phyloP scores from a whole-genome alignment of 35 echinoderm and acorn worm species.

The Heliocidaris erythrogramma region DNA sequence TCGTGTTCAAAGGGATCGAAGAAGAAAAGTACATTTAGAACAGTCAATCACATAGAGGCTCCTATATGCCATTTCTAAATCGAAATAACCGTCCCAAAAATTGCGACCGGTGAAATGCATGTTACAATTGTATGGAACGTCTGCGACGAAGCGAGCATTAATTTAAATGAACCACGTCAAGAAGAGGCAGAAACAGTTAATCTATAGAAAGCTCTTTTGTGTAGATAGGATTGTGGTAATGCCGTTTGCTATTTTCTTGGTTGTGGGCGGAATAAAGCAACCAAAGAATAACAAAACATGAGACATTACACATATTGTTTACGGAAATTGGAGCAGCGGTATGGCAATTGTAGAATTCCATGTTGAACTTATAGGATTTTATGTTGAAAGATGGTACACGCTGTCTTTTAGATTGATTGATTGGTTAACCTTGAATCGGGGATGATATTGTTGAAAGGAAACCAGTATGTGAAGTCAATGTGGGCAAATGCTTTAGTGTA shows the following conservation, averaged over 20 bases:
- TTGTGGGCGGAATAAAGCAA: constrained; percentile 8
- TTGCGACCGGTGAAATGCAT: neutral
- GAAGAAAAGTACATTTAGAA: no score
- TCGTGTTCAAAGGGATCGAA: no score
- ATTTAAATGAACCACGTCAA: neutral
- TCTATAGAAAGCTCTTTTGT: neutral
- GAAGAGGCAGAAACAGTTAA: neutral
- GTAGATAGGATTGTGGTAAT: neutral
- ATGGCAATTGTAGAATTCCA: neutral
- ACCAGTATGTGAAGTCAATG: neutral
- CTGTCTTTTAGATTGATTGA: neutral
- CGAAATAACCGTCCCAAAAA: neutral
- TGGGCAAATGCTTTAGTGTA: neutral
- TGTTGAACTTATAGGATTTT: neutral
- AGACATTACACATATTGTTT: neutral
- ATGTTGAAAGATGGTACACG: neutral
- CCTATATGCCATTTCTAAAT: neutral
- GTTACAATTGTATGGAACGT: neutral
- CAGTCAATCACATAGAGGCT: no score
- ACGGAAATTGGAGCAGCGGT: neutral
- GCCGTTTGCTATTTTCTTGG: neutral
- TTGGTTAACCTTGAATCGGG: neutral
- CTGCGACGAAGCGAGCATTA: neutral
- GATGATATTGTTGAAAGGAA: neutral
- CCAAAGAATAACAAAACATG: neutral